Base-by-base conservation (phyloP, 2,113 vertebrate species). In the Ciconia stormi region DNA sequence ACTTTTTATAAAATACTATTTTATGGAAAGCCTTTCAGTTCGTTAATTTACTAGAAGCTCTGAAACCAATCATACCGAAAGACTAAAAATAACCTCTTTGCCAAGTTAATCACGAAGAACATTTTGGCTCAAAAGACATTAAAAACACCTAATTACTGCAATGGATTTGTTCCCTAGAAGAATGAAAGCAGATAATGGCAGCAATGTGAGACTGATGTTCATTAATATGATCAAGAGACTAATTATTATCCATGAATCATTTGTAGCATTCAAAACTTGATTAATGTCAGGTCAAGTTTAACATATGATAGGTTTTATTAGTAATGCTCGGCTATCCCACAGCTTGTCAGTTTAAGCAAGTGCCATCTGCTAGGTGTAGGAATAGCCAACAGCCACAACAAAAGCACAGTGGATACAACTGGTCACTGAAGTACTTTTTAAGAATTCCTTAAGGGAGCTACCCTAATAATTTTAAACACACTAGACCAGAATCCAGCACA, bases 201-300 rank as follows among this genome's bases (percentile, higher is more conserved):
- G 85, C 86, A 96, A 93, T 81, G 93, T 85, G 90, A 89, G 81
- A 87, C 78, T 87, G 88, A 92, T 96, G 95, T 82, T 97, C 97
- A 91, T 93, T 96, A 97, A 96, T 97, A 89, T 89, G 91, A 97
- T 97, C 95, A 97, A 94, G 95, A 97, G 95, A 97, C 95, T 97
- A 97, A 97, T 97, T 97, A 97, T 96, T 96, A 95, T 91, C 95
- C 92, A 94, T 97, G 96, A 97, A 97, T 98, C 97, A 97, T 96
- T 96, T 97, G 97, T 95, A 97, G 96, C 95, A 92, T 97, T 97
- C 95, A 95, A 97, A 97, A 97, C 92, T 96, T 98, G 97, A 97
- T 97, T 97, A 97, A 97, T 97, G 97, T 97, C 97, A 97, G 97
- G 97, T 97, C 96, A 97, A 97, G 96, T 96, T 97, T 97, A 97